Conservation (phyloP, 1,140 invertebrate species). For the Apis laboriosa region DNA sequence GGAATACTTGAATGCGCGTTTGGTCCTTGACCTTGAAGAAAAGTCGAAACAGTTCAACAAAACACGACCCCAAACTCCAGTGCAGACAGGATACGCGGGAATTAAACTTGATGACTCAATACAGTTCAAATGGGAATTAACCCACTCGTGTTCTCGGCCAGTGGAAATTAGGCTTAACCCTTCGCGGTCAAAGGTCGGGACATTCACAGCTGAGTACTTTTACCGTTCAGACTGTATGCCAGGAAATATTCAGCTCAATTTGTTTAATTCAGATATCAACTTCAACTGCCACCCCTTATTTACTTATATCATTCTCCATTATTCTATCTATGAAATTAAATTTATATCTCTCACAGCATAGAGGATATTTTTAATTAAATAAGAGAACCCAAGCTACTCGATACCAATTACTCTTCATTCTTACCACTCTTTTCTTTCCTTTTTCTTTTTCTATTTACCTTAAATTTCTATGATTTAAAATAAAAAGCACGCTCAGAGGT, state of each 20-base stretch:
- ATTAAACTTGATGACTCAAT: conserved; percentile 52
- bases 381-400: not conserved
- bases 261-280: conserved; percentile 20
- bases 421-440: too few relatives aligned
- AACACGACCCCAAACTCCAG: not conserved
- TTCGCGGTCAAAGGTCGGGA: conserved; percentile 40
- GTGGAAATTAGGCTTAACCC: conserved; percentile 47
- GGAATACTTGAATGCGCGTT: not conserved
- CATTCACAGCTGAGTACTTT: conserved; percentile 42
- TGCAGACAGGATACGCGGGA: conserved; percentile 41
- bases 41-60: conserved; percentile 14
- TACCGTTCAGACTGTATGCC: conserved; percentile 22
- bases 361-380: not conserved
- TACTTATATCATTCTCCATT: not conserved
- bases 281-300: not conserved
- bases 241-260: conserved; percentile 30
- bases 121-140: conserved; percentile 51
- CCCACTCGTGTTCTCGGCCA: conserved; percentile 41
- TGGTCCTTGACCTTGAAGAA: conserved; percentile 17
- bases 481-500: too few relatives aligned
- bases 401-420: too few relatives aligned
- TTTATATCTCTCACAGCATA: too few relatives aligned
- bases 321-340: too few relatives aligned
- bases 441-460: too few relatives aligned
- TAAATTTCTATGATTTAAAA: too few relatives aligned